Evolutionary conservation across 1,140 invertebrate genomes (phyloP).

Genomic region (Brachionus sp.): DNA sequence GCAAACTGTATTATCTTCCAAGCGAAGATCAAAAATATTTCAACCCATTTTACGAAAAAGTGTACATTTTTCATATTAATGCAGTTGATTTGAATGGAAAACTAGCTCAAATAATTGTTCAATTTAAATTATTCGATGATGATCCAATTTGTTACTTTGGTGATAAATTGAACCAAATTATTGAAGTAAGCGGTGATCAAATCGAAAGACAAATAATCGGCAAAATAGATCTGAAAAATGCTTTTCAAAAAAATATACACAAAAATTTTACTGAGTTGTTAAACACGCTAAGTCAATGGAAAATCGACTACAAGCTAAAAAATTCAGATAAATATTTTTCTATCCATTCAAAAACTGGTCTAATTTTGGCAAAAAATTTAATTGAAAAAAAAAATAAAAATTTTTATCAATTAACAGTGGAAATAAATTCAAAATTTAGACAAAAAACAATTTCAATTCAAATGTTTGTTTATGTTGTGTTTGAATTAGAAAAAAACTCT

Average conservation of each 20-base stretch:
- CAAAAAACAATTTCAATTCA: neutral
- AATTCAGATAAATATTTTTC: neutral
- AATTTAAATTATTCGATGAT: neutral
- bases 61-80: neutral
- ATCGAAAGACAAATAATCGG: neutral
- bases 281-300: neutral
- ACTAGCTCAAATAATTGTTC: neutral
- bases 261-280: conserved; percentile 9
- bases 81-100: neutral
- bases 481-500: neutral
- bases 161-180: neutral
- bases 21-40: neutral
- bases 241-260: neutral
- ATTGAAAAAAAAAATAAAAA: neutral
- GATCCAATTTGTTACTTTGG: neutral
- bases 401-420: neutral
- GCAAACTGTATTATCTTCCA: neutral
- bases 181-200: neutral
- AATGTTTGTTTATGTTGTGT: neutral
- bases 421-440: neutral
- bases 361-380: neutral
- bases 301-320: neutral
- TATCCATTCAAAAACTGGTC: neutral
- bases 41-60: neutral
- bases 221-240: neutral